Evolutionary conservation across 1,140 invertebrate species (phyloP), one percentile per base, ranked within the genome.

Genomic region (Atopsyche davidsoni): DNA sequence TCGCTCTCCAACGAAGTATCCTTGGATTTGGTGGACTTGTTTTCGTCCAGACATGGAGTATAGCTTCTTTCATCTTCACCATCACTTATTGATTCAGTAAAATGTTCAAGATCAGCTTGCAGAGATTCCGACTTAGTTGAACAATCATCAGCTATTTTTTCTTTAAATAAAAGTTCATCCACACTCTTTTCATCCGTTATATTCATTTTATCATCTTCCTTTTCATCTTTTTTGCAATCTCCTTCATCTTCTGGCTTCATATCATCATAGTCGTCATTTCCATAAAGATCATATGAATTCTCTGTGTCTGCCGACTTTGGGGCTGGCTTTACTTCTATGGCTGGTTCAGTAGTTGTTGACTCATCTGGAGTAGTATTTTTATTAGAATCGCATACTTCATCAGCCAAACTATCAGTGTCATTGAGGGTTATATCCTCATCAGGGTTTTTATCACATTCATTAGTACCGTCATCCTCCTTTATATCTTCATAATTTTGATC

Each of bases 11-110:
- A 56, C 1, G 68, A 69, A 0, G 63, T 66, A 32, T 73, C 69
- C 40, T 58, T 60, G 38, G 67, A 68, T 48, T 58, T 58, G 17
- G 25, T 43, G n/a, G 67, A 69, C 53, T 69, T 73, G 50, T 78
- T 76, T 56, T 83, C 80, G 62, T 83, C 80, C 39, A 82, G 65
- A 54, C 79, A 81, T 0, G 80, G 80, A 16, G 80, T 83, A 60
- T 83, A 83, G 38, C 78, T 80, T 24, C 80, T 65, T 60, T 81
- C 79, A 51, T 74, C 70, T 60, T 79, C 77, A 0, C 67, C 70
- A 54, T 78, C 76, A 56, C 76, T 78, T 41, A 78, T 77, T 36
- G 76, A 77, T 59, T 79, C 77, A 1, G 76, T 78, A 70, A 77
- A 74, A 57, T 77, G 75, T 50, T 72, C 70, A 10, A 65, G 46